Percentiles rank a stretch among this genome's conserved stretches.
Evolutionary conservation across 2,888 invertebrate species (phyloP).

Genomic region (Tenodera sinensis): DNA sequence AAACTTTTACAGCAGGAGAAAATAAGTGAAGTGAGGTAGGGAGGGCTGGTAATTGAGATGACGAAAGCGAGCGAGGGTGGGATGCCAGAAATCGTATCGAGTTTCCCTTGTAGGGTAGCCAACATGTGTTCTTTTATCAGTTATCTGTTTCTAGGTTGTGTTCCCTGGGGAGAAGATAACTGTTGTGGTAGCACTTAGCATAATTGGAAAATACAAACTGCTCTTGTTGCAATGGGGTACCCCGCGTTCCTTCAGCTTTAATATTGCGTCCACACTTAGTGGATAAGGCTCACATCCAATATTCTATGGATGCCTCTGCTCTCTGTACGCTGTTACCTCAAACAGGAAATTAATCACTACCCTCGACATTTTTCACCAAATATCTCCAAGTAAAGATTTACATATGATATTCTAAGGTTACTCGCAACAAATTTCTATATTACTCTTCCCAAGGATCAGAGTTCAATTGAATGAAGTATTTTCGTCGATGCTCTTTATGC

Average conservation of each 20-base stretch:
- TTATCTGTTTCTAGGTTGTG: not conserved
- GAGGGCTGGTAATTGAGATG: not conserved
- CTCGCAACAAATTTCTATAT: no score
- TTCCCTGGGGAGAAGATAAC: not conserved
- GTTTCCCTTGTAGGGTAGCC: not conserved
- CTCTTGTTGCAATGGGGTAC: not conserved
- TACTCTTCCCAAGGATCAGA: no score
- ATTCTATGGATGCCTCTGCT: not conserved
- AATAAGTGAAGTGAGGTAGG: not conserved
- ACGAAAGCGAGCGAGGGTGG: not conserved
- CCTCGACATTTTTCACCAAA: no score
- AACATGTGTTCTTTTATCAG: not conserved
- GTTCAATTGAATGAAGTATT: no score
- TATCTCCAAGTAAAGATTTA: no score
- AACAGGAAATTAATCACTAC: no score
- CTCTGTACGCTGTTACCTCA: no score
- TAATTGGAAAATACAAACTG: not conserved
- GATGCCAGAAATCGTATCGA: not conserved
- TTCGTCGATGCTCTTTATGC: no score
- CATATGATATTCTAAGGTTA: no score
- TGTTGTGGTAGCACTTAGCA: not conserved
- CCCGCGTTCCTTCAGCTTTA: not conserved
- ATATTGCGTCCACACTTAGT: not conserved
- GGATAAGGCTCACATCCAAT: not conserved
- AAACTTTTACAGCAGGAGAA: not conserved